Base-by-base conservation (phyloP, 2,113 vertebrate species). In the Eira barbara region DNA sequence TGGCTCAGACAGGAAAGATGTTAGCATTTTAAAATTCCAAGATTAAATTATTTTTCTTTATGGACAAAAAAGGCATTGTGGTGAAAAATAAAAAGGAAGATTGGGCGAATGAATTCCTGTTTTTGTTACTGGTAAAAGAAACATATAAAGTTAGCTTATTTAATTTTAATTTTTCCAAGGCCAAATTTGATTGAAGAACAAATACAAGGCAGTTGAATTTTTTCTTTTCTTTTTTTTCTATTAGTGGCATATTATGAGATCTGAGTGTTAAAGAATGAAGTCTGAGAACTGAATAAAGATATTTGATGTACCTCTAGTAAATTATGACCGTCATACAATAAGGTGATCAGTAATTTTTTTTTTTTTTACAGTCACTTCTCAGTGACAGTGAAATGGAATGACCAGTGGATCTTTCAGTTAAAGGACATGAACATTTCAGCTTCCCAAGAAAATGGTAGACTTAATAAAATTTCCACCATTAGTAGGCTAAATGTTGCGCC, bases 11-110 rank as follows among this genome's bases (percentile, higher is more conserved):
- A 81, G 52, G 55, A 36, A 93, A 57, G 36, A 81, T 86, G 17
- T 80, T 61, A 71, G 55, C 27, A 82, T 67, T 93, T 97, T 87
- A 27, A 34, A 89, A 94, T 80, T 92, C 29, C 29, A 89, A 92
- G 67, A 88, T 59, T 29, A 80, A 88, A 61, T 88, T 89, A 42
- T 52, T 89, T 95, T 95, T 80, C 18, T 87, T 57, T 61, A 47
- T 52, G 39, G 42, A 92, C 59, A 49, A 61, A 36, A 81, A 71
- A 76, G 7, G n/a, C 61, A 92, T 83, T 93, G 39, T 96, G 76
- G 29, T 59, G 4, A 97, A 84, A 36, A 71, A 42, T 91, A 74
- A 78, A 85, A 81, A 93, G 7, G 31, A 82, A 13, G 42, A 49
- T 63, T 57, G 12, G 4, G 29, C 55, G 23, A 86, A 78, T 79